A percentile compares a stretch with the other conserved stretches of the same genome.
Evolutionary conservation across 2,888 invertebrate species (phyloP).

Genomic region (Schrankia costaestrigalis): DNA sequence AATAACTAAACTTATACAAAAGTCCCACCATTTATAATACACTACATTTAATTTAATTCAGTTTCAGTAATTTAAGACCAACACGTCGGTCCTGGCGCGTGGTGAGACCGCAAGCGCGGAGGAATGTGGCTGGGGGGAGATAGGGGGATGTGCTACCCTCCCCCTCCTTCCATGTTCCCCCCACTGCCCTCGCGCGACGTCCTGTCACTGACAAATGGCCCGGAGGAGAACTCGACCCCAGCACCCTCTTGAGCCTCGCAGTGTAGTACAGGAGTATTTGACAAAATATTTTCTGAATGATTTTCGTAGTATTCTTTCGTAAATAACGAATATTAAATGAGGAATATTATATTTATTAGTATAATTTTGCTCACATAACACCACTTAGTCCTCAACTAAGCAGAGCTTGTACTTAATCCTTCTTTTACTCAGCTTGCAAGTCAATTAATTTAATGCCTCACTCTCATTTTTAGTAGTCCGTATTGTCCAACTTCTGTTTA

Average conservation of each 20-base stretch:
- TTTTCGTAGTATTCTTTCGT: background rate
- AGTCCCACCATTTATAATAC: slow-evolving; percentile 33
- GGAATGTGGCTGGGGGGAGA: slow-evolving; percentile 50
- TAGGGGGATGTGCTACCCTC: slow-evolving; percentile 12
- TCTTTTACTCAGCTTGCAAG: no score
- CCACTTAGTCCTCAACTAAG: no score
- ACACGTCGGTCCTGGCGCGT: slow-evolving; percentile 61
- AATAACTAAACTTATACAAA: no score
- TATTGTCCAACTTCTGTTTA: no score
- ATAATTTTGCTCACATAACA: background rate
- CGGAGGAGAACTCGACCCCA: slow-evolving; percentile 74
- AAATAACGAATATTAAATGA: background rate
- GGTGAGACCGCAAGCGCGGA: slow-evolving; percentile 58
- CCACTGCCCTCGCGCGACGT: slow-evolving; percentile 53
- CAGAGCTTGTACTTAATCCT: no score
- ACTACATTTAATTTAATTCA: slow-evolving; percentile 31
- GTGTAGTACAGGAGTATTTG: slow-evolving; percentile 34
- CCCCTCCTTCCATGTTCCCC: slow-evolving; percentile 12
- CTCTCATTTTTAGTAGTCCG: no score
- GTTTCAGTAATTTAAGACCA: slow-evolving; percentile 47
- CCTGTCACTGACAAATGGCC: slow-evolving; percentile 80
- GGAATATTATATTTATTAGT: background rate
- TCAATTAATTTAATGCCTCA: no score
- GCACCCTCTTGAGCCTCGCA: slow-evolving; percentile 62
- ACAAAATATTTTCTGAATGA: background rate